Evolutionary conservation across 2,797 vertebrate species (phyloP).

Genomic region (Philypnodon macrostomus): DNA sequence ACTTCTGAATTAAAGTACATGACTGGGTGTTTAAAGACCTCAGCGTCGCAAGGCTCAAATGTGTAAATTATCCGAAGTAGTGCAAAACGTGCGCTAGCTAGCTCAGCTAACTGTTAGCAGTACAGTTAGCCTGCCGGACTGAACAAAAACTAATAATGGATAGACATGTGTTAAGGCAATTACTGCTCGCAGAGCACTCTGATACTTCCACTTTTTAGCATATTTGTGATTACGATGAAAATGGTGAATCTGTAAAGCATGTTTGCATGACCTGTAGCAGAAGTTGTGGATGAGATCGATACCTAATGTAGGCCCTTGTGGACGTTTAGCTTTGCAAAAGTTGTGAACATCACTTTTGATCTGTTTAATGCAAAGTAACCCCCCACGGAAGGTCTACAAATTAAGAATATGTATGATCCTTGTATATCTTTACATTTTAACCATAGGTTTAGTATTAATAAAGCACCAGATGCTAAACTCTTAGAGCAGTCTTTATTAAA

Average conservation of each 20-base stretch:
- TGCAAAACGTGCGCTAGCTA: constrained; percentile 67
- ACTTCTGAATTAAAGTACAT: background rate
- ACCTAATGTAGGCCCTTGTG: constrained; percentile 70
- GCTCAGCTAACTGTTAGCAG: constrained; percentile 63
- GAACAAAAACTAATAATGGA: constrained; percentile 60
- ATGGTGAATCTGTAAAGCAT: constrained; percentile 42
- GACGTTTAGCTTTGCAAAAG: constrained; percentile 60
- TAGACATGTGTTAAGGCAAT: constrained; percentile 4
- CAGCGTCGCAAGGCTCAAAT: constrained; percentile 14
- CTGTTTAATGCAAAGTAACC: too few relatives aligned
- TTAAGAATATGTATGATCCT: too few relatives aligned
- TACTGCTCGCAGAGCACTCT: background rate
- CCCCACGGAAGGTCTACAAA: too few relatives aligned
- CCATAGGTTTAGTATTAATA: constrained; percentile 8
- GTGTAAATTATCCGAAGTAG: constrained; percentile 25
- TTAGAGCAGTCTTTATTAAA: too few relatives aligned
- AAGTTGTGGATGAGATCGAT: constrained; percentile 71
- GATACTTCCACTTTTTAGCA: background rate
- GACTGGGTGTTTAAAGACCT: background rate
- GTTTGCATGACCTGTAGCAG: constrained; percentile 68
- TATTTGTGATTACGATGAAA: constrained; percentile 9
- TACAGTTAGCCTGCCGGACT: constrained; percentile 56
- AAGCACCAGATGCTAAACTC: too few relatives aligned
- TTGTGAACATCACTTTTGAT: constrained; percentile 56
- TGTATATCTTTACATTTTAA: too few relatives aligned